Evolutionary conservation across 2,888 invertebrate genomes (phyloP), one percentile per base, ranked within the genome.

Genomic region (Leptarthrus brevirostris): DNA sequence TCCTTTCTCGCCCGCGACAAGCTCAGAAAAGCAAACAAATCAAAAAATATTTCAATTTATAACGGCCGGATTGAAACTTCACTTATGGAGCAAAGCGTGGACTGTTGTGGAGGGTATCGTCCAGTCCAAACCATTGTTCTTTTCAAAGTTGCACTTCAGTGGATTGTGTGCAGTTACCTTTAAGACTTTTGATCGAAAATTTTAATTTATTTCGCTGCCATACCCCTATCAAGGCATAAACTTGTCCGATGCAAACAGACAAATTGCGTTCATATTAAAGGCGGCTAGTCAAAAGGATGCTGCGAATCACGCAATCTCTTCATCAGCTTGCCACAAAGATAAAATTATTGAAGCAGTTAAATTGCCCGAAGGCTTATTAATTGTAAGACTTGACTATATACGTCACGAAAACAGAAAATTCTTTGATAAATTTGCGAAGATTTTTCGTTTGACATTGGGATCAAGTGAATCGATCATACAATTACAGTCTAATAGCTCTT

Each of bases 261-360:
- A 64, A 64, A 64, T 64, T 18, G 54, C 24, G 1, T 47, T 44
- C 14, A 47, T 20, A 58, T 58, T 36, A 14, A 64, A 64, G 44
- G 44, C 64, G 64, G 64, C 64, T 40, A 44, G 44, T 24, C 44
- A 34, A 64, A 64, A 64, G 64, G 64, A 64, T 64, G 64, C 64
- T 47, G 47, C 44, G 64, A 44, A 64, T 64, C 64, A 64, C 64
- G 64, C 64, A 64, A 64, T 64, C 64, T 64, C 64, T 64, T 64
- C 64, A 64, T 64, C 64, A 64, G 64, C 64, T 44, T 64, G 64
- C 64, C 64, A 64, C 16, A 44, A 30, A 16, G 44, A 44, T 64
- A 14, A 44, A 64, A 64, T 64, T 64, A 64, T 64, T 64, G 64
- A 44, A 64, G 64, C 64, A 64, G 44, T 16, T 22, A 36, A 64